Percentiles rank a stretch among this genome's conserved stretches.
Evolutionary conservation across 1,140 invertebrate genomes (phyloP).

Genomic region (Potamilus streckersoni): DNA sequence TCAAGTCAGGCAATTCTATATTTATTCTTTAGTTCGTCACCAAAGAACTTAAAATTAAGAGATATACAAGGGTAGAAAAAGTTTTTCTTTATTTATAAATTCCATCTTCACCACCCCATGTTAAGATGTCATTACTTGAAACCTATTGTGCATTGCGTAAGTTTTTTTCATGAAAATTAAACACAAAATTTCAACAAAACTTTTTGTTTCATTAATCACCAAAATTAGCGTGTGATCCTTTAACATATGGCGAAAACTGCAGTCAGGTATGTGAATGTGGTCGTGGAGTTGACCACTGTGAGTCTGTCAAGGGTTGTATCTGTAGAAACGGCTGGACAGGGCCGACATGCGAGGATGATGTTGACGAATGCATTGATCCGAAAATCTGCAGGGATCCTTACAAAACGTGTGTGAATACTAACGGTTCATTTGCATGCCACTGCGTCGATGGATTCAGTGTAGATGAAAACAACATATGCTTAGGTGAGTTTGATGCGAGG

Average conservation of each 20-base stretch:
- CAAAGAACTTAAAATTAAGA: too few relatives aligned
- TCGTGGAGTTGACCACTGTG: conserved; percentile 17
- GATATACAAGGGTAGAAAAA: too few relatives aligned
- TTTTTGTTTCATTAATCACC: not conserved
- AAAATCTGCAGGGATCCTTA: conserved; percentile 7
- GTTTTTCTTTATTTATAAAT: not conserved
- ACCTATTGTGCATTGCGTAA: not conserved
- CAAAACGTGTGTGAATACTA: conserved; percentile 34
- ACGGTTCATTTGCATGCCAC: conserved; percentile 34
- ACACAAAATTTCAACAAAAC: not conserved
- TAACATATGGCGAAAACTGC: conserved; percentile 34
- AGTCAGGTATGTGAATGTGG: conserved; percentile 31
- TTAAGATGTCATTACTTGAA: not conserved
- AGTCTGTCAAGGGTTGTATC: conserved; percentile 33
- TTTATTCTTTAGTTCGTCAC: too few relatives aligned
- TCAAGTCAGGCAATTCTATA: too few relatives aligned
- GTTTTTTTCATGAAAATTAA: not conserved
- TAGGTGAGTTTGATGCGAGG: too few relatives aligned
- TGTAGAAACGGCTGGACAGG: conserved; percentile 43
- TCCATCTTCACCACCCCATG: too few relatives aligned
- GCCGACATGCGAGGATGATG: conserved; percentile 33
- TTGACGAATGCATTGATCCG: conserved; percentile 35
- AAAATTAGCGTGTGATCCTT: conserved; percentile 15
- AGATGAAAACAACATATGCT: too few relatives aligned
- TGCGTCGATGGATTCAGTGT: conserved; percentile 29